Base-by-base conservation (phyloP, 1,140 invertebrate genomes). In the Oedothorax gibbosus region DNA sequence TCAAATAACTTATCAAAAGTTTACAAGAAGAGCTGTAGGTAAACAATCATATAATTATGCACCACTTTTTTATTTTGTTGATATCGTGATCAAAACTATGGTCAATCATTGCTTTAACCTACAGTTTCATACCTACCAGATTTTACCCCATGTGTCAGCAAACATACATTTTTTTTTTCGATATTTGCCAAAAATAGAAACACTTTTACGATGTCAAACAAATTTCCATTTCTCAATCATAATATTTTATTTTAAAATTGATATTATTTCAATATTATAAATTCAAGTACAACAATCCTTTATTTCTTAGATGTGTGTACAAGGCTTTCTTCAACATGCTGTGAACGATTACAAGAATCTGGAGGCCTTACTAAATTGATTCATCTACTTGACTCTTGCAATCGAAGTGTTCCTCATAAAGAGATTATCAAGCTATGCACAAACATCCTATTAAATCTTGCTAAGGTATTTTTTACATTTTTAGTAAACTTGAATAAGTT, bases 391-490 rank as follows among this genome's bases (percentile, higher is more conserved):
- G 50, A 35, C 11, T 54, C n/a, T 5, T 86, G 78, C 21, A 86
- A 86, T 53, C 60, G 85, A 7, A 86, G 85, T 77, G 62, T 76
- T 53, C 85, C 85, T 49, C 85, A 86, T 56, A 81, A 82, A 60
- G 85, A 86, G 77, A 51, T 86, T 15, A 77, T 86, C 14, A 86
- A 77, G 20, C 62, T 56, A 15, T 57, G 69, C 6, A 64, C 54
- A 35, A 81, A 82, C 54, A 77, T 86, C 49, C 51, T 86, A 7
- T 53, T 86, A 18, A 86, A 86, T 86, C 15, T 86, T 57, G 62
- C 78, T 11, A 86, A 86, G 57, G 85, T 86, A 69, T 64, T 14
- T 0, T 66, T 66, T n/a, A n/a, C n/a, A n/a, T n/a, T n/a, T n/a
- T n/a, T n/a, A n/a, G n/a, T n/a, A n/a, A n/a, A n/a, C n/a, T n/a